Evolutionary conservation across 2,797 vertebrate genomes (phyloP), one percentile per base, ranked within the genome.

Genomic region (Margarornis squamiger): DNA sequence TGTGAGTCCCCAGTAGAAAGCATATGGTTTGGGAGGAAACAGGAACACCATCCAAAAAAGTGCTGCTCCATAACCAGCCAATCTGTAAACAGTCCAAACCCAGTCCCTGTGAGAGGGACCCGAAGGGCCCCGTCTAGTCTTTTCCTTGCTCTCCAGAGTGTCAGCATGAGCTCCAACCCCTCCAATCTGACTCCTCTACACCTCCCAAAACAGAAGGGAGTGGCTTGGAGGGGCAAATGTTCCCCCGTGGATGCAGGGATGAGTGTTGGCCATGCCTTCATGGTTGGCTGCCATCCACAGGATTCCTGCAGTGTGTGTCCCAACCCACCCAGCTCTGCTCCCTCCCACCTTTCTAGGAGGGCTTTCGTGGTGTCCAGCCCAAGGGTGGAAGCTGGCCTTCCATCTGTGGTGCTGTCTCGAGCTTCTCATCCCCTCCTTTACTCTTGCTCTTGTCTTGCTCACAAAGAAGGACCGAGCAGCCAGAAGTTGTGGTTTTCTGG

Each of bases 21-120:
- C 93, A 90, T 92, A 91, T 95, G 92, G 84, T 83, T 93, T 92
- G 54, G 65, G 75, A 86, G 87, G 91, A 93, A 94, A 86, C 76
- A 96, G 66, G 46, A 83, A 65, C 76, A 36, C 72, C 61, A 23
- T 93, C 74, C 83, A 93, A 39, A 82, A 86, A 78, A 57, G 23
- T 1, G 10, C 57, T 76, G 86, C 13, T 88, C 67, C 90, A 4
- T 12, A 91, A 92, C 41, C 77, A 90, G 63, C 4, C 32, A 38
- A 24, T 92, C 88, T 91, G 83, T 39, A 71, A 90, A 65, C 27
- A 90, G 59, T 52, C 80, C 45, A 81, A 93, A 71, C 20, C 52
- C 82, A 34, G 48, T 86, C 59, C 55, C 54, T 58, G 51, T 21
- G 29, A 61, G 77, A 84, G 59, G 73, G 52, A 49, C 57, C 72